These are phyloP conservation scores for Gisinianus flammeolus DNA, from an alignment of 2,888 invertebrate species.

Conservation along the genomic window DNA sequence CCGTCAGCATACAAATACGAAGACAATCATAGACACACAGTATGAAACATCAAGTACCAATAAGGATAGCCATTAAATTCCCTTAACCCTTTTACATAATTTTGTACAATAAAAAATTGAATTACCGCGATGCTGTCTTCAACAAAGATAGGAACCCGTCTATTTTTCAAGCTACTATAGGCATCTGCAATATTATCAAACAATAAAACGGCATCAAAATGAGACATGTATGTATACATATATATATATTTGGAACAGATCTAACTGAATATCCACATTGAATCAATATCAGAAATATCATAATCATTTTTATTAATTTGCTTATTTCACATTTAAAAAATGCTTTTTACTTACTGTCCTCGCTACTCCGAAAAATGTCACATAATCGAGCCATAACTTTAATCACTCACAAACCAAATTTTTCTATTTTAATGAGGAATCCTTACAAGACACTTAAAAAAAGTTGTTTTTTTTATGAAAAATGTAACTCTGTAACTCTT, in stretches of 20 bases:
- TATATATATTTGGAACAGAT: not conserved
- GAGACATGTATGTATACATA: no score
- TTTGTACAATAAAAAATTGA: not conserved
- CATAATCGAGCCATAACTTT: not conserved
- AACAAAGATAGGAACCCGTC: constrained; percentile 52
- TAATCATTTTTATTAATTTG: no score
- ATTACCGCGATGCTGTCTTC: constrained; percentile 54
- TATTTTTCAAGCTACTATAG: constrained; percentile 50
- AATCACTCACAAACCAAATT: no score
- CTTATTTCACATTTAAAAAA: no score
- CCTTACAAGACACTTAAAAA: no score
- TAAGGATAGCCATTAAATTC: not conserved
- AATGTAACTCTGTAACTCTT: no score
- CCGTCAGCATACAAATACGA: no score
- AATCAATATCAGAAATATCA: not conserved
- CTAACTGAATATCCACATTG: not conserved
- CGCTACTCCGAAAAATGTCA: not conserved
- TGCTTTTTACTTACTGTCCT: not conserved
- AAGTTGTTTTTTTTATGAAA: no score
- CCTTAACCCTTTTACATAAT: not conserved
- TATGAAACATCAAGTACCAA: no score
- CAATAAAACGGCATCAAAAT: no score
- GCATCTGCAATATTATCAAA: constrained; percentile 43
- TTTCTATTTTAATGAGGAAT: no score
- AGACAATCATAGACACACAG: no score